phyloP scores from a whole-genome alignment of 2,888 invertebrate genomes.

The Galeruca laticollis region DNA sequence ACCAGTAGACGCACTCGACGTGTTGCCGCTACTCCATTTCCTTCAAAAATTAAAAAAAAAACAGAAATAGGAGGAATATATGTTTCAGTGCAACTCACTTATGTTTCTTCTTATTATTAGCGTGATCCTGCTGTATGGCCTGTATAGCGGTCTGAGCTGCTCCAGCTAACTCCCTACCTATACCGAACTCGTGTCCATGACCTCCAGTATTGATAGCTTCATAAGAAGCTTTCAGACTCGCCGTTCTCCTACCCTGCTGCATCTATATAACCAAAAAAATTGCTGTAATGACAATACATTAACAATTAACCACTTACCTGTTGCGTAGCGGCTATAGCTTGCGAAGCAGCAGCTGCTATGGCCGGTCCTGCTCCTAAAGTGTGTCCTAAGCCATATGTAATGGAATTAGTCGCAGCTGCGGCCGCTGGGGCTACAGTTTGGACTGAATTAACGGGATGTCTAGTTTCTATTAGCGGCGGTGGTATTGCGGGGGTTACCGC shows the following conservation, averaged over 20 bases:
- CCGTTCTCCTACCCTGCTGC: slow-evolving; percentile 93
- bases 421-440: slow-evolving; percentile 45
- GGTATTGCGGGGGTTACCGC: slow-evolving; percentile 51
- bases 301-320: slow-evolving; percentile 69
- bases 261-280: slow-evolving; percentile 70
- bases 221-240: slow-evolving; percentile 94
- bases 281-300: not conserved
- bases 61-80: not conserved
- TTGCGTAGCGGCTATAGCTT: slow-evolving; percentile 96
- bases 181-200: slow-evolving; percentile 75
- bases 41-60: slow-evolving; percentile 53
- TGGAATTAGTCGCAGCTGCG: slow-evolving; percentile 63
- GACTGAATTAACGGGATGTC: slow-evolving; percentile 51
- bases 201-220: slow-evolving; percentile 84
- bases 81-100: slow-evolving; percentile 64
- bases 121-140: slow-evolving; percentile 72
- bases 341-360: slow-evolving; percentile 93
- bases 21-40: slow-evolving; percentile 57
- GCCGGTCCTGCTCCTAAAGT: slow-evolving; percentile 86
- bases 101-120: slow-evolving; percentile 75
- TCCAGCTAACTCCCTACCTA: slow-evolving; percentile 78
- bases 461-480: slow-evolving; percentile 56
- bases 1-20: slow-evolving; percentile 60
- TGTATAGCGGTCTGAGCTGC: slow-evolving; percentile 81
- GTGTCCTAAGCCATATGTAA: slow-evolving; percentile 81